Percentiles rank a stretch among this genome's conserved stretches.
These are phyloP conservation scores for Cephus pygmeus DNA, from an alignment of 2,888 invertebrate species.

Conservation along the genomic window DNA sequence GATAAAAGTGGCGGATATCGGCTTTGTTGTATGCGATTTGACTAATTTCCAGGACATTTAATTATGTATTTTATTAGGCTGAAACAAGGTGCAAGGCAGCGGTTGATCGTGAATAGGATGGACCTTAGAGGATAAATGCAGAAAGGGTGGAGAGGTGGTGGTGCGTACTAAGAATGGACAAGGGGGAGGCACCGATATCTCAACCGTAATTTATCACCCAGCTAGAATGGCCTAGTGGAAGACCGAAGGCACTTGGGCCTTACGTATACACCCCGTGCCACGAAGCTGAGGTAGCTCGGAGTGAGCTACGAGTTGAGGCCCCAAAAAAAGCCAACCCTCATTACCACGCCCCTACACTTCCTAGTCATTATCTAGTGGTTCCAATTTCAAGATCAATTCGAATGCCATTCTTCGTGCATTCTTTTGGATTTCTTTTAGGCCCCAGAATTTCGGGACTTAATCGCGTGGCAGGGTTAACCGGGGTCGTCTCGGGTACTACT, in stretches of 20 bases:
- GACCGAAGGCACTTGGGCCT: slow-evolving; percentile 19
- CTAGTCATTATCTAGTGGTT: slow-evolving; percentile 59
- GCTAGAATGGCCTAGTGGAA: slow-evolving; percentile 29
- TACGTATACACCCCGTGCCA: slow-evolving; percentile 8
- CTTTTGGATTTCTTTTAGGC: background rate
- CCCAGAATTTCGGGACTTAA: background rate
- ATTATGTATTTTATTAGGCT: background rate
- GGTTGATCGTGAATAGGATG: background rate
- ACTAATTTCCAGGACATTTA: background rate
- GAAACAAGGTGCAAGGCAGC: background rate
- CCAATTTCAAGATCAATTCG: slow-evolving; percentile 51
- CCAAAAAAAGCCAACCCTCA: slow-evolving; percentile 42
- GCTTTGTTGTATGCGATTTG: background rate
- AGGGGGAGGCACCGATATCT: slow-evolving; percentile 61
- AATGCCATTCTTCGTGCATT: slow-evolving; percentile 29
- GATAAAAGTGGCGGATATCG: background rate
- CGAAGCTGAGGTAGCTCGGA: slow-evolving; percentile 1
- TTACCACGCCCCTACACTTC: slow-evolving; percentile 59
- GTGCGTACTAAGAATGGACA: slow-evolving; percentile 44
- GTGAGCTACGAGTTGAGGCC: slow-evolving; percentile 25
- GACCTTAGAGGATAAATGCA: background rate
- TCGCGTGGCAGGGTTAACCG: background rate
- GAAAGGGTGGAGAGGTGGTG: slow-evolving; percentile 29
- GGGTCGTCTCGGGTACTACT: background rate
- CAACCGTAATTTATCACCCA: slow-evolving; percentile 59